These are phyloP conservation scores for Drosophila trapezifrons DNA, from an alignment of 1,140 invertebrate genomes.

Conservation along the genomic window DNA sequence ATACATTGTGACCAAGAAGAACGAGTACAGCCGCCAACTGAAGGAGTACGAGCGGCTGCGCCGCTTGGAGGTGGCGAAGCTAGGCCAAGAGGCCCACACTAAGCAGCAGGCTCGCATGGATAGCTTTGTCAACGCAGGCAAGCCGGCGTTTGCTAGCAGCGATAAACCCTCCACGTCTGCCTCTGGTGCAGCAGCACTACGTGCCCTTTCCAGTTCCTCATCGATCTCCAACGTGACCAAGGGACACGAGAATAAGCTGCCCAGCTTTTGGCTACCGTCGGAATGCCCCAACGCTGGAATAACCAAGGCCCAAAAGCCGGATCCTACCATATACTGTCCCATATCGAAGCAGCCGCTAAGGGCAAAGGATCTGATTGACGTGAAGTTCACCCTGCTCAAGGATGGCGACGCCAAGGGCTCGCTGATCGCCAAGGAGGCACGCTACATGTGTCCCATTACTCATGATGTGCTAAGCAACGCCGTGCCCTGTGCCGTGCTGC, in stretches of 20 bases:
- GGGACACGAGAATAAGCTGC: slow-evolving; percentile 89
- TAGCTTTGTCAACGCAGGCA: slow-evolving; percentile 89
- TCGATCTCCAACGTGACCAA: slow-evolving; percentile 92
- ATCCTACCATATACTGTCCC: slow-evolving; percentile 95
- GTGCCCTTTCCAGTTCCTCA: slow-evolving; percentile 80
- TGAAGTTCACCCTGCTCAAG: slow-evolving; percentile 96
- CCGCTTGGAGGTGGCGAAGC: slow-evolving; percentile 88
- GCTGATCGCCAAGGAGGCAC: slow-evolving; percentile 92
- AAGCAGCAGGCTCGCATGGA: slow-evolving; percentile 88
- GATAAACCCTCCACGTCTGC: slow-evolving; percentile 30
- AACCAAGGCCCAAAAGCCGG: slow-evolving; percentile 91
- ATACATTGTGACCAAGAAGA: slow-evolving; percentile 98
- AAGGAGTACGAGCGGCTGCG: slow-evolving; percentile 97
- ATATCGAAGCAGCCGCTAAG: slow-evolving; percentile 95
- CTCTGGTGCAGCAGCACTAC: too few relatives aligned
- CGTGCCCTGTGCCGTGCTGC: slow-evolving; percentile 95
- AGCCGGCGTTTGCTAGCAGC: slow-evolving; percentile 51
- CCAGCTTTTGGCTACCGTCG: slow-evolving; percentile 99
- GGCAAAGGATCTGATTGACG: slow-evolving; percentile 94
- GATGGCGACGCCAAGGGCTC: slow-evolving; percentile 93
- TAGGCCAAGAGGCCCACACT: slow-evolving; percentile 77
- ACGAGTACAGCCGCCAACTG: slow-evolving; percentile 93
- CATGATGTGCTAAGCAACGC: slow-evolving; percentile 98
- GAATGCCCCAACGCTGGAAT: slow-evolving; percentile 93
- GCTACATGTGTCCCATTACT: slow-evolving; percentile 99